A percentile compares a stretch with the other conserved stretches of the same genome.
Conservation (phyloP, 2,797 vertebrate genomes). For the Tapirus indicus region DNA sequence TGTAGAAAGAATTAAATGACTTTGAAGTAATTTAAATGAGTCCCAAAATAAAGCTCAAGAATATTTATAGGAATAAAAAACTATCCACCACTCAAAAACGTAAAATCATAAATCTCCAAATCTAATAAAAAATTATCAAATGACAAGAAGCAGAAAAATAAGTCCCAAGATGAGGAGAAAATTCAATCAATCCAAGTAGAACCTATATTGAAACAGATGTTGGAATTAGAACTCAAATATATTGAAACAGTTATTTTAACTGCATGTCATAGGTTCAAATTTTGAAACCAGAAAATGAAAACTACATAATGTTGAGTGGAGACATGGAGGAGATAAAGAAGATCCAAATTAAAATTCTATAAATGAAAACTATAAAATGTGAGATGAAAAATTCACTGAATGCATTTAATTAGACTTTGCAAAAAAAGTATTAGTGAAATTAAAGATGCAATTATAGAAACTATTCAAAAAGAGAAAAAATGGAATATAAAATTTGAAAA, state of each 20-base stretch:
- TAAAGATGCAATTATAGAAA: background rate
- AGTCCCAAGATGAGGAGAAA: background rate
- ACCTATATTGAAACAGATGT: background rate
- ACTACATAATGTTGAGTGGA: background rate
- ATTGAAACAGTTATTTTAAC: background rate
- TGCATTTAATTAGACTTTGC: background rate
- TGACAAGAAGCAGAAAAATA: background rate
- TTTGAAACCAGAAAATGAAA: background rate
- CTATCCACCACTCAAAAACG: background rate
- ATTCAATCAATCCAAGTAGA: background rate
- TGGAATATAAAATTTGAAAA: background rate
- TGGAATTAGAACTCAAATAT: background rate
- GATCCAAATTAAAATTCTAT: background rate
- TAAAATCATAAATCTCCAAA: background rate
- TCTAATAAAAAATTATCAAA: background rate
- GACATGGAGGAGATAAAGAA: background rate
- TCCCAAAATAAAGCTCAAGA: background rate
- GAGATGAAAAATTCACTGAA: background rate
- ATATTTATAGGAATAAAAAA: background rate
- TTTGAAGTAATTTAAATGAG: background rate
- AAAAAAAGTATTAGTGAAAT: background rate
- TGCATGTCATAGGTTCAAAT: background rate
- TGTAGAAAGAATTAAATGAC: background rate
- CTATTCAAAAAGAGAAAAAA: background rate
- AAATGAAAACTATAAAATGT: background rate